These are phyloP conservation scores for Pogonomyrmex californicus DNA, from an alignment of 1,140 invertebrate species.

Conservation along the genomic window DNA sequence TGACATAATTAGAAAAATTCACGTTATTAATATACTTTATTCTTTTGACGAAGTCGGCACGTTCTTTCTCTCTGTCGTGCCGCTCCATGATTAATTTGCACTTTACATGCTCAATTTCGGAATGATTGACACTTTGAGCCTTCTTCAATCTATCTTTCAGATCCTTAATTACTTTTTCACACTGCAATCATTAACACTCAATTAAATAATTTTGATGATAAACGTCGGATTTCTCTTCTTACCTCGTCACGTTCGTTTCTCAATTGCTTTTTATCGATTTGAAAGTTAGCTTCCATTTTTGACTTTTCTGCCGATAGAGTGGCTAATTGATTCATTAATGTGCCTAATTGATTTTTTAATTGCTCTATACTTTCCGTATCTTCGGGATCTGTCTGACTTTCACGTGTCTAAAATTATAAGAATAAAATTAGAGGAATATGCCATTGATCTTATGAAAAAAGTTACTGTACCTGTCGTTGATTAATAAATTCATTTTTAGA, in stretches of 20 bases:
- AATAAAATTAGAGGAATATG: constrained; percentile 16
- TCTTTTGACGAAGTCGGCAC: constrained; percentile 91
- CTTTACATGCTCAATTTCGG: constrained; percentile 90
- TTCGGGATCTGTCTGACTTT: constrained; percentile 69
- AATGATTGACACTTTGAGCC: constrained; percentile 87
- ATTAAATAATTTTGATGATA: constrained; percentile 5
- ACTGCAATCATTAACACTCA: constrained; percentile 84
- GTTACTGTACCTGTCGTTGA: constrained; percentile 27
- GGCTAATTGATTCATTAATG: constrained; percentile 91
- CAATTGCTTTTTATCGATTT: constrained; percentile 92
- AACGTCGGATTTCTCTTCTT: constrained; percentile 46
- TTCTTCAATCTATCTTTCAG: constrained; percentile 89
- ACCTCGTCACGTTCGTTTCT: constrained; percentile 90
- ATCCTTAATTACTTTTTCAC: constrained; percentile 89
- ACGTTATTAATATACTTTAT: constrained; percentile 83
- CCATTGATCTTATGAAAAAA: not conserved
- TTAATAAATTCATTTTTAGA: constrained; percentile 5
- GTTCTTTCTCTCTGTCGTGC: constrained; percentile 93
- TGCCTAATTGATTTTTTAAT: constrained; percentile 88
- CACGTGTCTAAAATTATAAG: constrained; percentile 56
- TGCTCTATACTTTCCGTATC: constrained; percentile 83
- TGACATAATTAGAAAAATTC: not conserved
- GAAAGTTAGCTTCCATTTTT: constrained; percentile 93
- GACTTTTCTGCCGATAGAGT: constrained; percentile 94
- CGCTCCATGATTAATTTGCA: constrained; percentile 92